Evolutionary conservation across 2,888 invertebrate species (phyloP).

Genomic region (Polydrusus pterygomalis): DNA sequence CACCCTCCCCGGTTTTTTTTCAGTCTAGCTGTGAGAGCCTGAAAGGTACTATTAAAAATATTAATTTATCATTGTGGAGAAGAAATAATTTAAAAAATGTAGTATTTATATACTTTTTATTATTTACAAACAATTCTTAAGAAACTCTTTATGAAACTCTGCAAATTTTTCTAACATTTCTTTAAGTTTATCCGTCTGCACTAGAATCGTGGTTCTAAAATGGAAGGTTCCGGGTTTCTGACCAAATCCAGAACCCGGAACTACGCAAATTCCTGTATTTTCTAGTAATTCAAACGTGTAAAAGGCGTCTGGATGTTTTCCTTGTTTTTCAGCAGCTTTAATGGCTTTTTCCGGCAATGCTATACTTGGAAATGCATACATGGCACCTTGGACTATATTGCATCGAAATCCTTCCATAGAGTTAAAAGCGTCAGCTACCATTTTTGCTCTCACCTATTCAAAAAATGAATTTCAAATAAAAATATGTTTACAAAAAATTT

Average conservation of each 20-base stretch:
- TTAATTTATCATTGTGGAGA: too few relatives aligned
- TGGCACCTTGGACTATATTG: constrained; percentile 92
- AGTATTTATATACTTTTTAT: too few relatives aligned
- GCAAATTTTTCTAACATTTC: constrained; percentile 88
- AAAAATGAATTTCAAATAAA: neutral
- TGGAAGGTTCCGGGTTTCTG: constrained; percentile 95
- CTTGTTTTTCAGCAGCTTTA: constrained; percentile 84
- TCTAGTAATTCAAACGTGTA: constrained; percentile 96
- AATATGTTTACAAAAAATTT: too few relatives aligned
- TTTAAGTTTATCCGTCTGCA: constrained; percentile 86
- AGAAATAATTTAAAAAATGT: too few relatives aligned
- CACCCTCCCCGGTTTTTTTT: too few relatives aligned
- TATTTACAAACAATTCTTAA: constrained; percentile 72
- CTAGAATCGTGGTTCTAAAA: constrained; percentile 92
- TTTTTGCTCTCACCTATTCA: constrained; percentile 78
- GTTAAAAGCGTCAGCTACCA: constrained; percentile 93
- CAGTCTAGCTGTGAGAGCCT: too few relatives aligned
- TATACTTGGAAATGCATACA: constrained; percentile 95
- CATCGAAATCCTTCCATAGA: constrained; percentile 91
- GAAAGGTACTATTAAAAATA: too few relatives aligned
- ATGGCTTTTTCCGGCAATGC: constrained; percentile 88
- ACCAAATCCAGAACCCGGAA: constrained; percentile 95
- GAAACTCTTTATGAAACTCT: constrained; percentile 88
- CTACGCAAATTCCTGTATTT: constrained; percentile 92
- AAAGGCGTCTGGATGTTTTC: constrained; percentile 89